Conservation (phyloP, 2,888 invertebrate genomes). For the Drosophila kokeensis region DNA sequence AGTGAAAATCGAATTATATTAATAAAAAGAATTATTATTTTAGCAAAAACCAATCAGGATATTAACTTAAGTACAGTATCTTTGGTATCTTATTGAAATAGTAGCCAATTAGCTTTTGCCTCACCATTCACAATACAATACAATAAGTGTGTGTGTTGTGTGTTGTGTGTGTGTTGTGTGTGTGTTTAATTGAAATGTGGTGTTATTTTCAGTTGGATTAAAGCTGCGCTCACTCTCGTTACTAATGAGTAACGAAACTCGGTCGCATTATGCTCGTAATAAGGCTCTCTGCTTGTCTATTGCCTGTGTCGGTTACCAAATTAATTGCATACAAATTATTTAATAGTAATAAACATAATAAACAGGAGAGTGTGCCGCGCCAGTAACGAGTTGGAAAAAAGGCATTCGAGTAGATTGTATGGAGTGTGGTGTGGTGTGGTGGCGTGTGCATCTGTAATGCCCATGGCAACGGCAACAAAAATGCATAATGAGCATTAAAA, state of each 20-base stretch:
- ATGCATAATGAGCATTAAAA: constrained; percentile 81
- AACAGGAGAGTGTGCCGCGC: constrained; percentile 51
- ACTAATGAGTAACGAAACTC: constrained; percentile 56
- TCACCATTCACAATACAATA: background rate
- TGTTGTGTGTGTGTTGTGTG: background rate
- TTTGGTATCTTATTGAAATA: too few relatives aligned
- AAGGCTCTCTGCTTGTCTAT: constrained; percentile 19
- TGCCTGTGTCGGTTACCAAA: constrained; percentile 64
- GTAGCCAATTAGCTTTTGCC: too few relatives aligned
- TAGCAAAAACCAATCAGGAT: too few relatives aligned
- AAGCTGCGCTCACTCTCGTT: constrained; percentile 16
- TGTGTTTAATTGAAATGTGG: constrained; percentile 15
- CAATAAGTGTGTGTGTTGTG: background rate
- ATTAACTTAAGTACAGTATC: too few relatives aligned
- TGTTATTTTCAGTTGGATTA: constrained; percentile 35
- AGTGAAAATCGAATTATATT: too few relatives aligned
- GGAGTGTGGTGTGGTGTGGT: constrained; percentile 11
- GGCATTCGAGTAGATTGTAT: background rate
- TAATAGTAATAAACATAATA: constrained; percentile 81
- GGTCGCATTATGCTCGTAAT: constrained; percentile 40
- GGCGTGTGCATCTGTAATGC: constrained; percentile 48
- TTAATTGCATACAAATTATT: constrained; percentile 81
- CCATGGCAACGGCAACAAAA: constrained; percentile 69
- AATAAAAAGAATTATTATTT: too few relatives aligned
- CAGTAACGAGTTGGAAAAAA: constrained; percentile 28